Evolutionary conservation across 35 echinoderm and acorn worm genomes (phyloP).

Genomic region (Stichopus chloronotus): DNA sequence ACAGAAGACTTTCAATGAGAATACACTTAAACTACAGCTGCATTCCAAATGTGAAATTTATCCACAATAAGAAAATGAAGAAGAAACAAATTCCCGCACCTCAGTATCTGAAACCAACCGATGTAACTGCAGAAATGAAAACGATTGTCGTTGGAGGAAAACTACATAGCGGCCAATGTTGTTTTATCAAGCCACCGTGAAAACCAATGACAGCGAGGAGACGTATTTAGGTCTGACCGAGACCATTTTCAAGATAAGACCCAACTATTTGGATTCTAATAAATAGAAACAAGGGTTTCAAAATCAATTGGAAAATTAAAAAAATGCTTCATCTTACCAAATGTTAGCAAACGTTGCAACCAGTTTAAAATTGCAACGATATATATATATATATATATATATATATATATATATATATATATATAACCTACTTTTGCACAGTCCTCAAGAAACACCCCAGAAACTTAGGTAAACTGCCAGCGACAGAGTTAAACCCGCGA

Average conservation of each 20-base stretch:
- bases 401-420: too few species aligned
- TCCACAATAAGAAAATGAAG: conserved; percentile 23
- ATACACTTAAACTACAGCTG: conserved; percentile 58
- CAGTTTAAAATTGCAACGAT: too few species aligned
- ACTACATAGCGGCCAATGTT: not conserved
- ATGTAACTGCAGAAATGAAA: conserved; percentile 41
- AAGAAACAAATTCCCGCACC: not conserved
- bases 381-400: too few species aligned
- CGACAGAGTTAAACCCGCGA: too few species aligned
- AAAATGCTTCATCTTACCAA: not conserved
- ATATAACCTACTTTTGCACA: too few species aligned
- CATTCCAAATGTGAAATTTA: conserved; percentile 55
- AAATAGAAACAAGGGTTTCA: not conserved
- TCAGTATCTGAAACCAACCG: not conserved
- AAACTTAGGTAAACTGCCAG: too few species aligned
- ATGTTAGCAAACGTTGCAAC: not conserved
- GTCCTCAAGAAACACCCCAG: too few species aligned
- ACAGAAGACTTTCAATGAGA: conserved; percentile 43
- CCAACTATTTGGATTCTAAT: not conserved
- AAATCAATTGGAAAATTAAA: not conserved
- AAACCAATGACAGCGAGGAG: conserved; percentile 21
- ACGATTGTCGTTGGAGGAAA: not conserved
- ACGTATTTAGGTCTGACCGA: conserved; percentile 15
- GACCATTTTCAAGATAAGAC: not conserved
- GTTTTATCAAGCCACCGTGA: conserved; percentile 38